Evolutionary conservation across 2,113 vertebrate genomes (phyloP).

Genomic region (Taurulus bubalis): DNA sequence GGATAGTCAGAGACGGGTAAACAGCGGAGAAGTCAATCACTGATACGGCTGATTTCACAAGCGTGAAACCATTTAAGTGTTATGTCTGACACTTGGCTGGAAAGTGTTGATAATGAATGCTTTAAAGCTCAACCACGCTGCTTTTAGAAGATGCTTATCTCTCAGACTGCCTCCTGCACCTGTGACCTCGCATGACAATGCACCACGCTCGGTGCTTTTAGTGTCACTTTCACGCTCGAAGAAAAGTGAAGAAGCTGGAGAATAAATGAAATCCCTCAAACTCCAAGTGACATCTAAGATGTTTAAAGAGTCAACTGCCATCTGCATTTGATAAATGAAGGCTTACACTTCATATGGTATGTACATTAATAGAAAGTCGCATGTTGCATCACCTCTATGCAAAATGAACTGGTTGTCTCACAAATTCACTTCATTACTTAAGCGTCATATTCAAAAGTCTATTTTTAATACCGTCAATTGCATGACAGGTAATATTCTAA

Average conservation of each 20-base stretch:
- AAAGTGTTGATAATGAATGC: neutral
- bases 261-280: neutral
- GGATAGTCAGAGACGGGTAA: slow-evolving; percentile 6
- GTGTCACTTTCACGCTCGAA: neutral
- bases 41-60: slow-evolving; percentile 10
- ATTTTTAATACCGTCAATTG: slow-evolving; percentile 30
- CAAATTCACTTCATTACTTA: slow-evolving; percentile 46
- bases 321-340: neutral
- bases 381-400: neutral
- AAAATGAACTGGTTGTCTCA: slow-evolving; percentile 7
- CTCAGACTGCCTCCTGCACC: neutral
- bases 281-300: neutral
- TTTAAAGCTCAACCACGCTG: neutral
- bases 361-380: neutral
- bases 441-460: slow-evolving; percentile 13
- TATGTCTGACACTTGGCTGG: neutral
- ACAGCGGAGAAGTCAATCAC: slow-evolving; percentile 27
- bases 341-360: neutral
- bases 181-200: slow-evolving; percentile 19
- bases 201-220: neutral
- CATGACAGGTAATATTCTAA: slow-evolving; percentile 39
- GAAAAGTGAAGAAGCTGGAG: neutral
- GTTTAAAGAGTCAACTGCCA: neutral
- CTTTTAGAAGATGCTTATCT: slow-evolving; percentile 12
- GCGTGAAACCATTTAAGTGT: neutral